Evolutionary conservation across 1,140 invertebrate genomes (phyloP).

Genomic region (Sycophila sp.): DNA sequence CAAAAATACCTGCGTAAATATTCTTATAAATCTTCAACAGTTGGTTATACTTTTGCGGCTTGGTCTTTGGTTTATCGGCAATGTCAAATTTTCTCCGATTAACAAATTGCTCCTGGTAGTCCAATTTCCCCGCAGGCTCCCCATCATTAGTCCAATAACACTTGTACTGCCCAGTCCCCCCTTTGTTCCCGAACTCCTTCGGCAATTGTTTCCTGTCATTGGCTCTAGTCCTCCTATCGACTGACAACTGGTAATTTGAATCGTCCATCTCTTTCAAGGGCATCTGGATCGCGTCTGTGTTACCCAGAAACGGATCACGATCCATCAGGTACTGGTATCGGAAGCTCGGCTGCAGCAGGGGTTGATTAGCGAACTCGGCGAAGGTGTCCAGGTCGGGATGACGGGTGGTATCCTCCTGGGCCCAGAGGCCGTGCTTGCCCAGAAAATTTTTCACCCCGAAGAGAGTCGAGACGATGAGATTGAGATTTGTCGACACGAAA

Average conservation of each 20-base stretch:
- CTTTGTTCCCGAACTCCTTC: neutral
- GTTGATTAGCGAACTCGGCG: neutral
- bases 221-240: conserved; percentile 2
- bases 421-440: conserved; percentile 12
- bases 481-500: conserved; percentile 47
- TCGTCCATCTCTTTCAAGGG: neutral
- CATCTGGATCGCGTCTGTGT: neutral
- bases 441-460: conserved; percentile 45
- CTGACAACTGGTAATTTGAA: neutral
- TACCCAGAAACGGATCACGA: neutral
- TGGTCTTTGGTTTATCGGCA: neutral
- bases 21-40: neutral
- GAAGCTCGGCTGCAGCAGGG: conserved; percentile 22
- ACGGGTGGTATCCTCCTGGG: conserved; percentile 37
- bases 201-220: neutral
- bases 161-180: conserved; percentile 36
- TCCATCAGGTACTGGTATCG: conserved; percentile 16
- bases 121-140: neutral
- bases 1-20: neutral
- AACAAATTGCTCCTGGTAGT: neutral
- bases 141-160: conserved; percentile 43
- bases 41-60: neutral
- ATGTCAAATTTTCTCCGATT: neutral
- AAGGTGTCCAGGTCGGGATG: conserved; percentile 9
- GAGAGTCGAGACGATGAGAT: conserved; percentile 42